Percentiles rank a stretch among this genome's conserved stretches.
phyloP scores from a whole-genome alignment of 2,113 vertebrate species.

The Bubo blakistoni region DNA sequence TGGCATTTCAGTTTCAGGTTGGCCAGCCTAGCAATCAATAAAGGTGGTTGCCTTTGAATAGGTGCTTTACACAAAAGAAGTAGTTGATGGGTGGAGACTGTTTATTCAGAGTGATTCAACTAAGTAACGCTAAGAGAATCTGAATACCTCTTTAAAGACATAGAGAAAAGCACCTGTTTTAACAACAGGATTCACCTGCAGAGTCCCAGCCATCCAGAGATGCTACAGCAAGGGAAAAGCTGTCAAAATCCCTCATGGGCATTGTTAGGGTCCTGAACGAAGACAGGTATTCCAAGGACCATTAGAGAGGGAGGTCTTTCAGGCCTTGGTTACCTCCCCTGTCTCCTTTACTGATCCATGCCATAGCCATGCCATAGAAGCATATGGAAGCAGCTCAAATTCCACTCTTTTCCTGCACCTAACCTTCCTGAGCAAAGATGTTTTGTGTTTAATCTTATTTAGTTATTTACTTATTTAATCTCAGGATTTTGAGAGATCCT shows the following conservation, averaged over 20 bases:
- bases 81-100: conserved; percentile 80
- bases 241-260: conserved; percentile 53
- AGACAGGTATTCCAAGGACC: conserved; percentile 50
- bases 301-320: conserved; percentile 66
- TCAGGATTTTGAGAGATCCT: neutral
- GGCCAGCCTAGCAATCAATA: conserved; percentile 61
- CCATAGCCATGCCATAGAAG: neutral
- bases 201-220: conserved; percentile 47
- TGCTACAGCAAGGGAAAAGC: conserved; percentile 26
- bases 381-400: neutral
- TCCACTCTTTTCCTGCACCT: neutral
- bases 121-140: conserved; percentile 70
- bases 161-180: conserved; percentile 54
- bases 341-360: neutral
- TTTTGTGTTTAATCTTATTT: neutral
- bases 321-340: neutral
- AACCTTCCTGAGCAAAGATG: neutral
- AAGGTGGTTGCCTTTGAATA: conserved; percentile 75
- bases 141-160: conserved; percentile 69
- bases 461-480: neutral
- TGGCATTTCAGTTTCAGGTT: conserved; percentile 57
- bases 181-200: conserved; percentile 71
- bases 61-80: conserved; percentile 77
- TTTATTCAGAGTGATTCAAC: conserved; percentile 83
- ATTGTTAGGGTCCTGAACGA: conserved; percentile 53